Base-by-base conservation (phyloP, 2,797 vertebrate genomes). In the Odontamblyopus lacepedii region DNA sequence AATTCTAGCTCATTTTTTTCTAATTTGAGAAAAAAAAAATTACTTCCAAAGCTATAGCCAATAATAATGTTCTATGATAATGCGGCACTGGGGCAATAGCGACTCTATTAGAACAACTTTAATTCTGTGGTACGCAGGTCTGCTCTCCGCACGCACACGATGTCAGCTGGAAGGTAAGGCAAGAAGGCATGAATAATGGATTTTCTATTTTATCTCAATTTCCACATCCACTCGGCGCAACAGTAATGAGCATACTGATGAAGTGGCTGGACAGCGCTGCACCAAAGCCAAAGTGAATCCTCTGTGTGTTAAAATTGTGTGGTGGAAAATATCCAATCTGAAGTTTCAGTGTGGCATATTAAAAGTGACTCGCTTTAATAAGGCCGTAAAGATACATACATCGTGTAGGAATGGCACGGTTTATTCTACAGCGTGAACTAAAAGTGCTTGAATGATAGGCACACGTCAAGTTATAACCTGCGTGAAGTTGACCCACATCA, bases 191-290 rank as follows among this genome's bases (percentile, higher is more conserved):
- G 79, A 88, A 88, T 84, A 77, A 90, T 87, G 85, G 77, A 85
- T 79, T 67, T 87, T 73, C 67, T 48, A 81, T 84, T 88, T 81
- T 29, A 88, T 87, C 81, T 77, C 78, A 72, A 87, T 86, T 84
- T 82, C 67, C 72, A 77, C 67, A 32, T 74, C 74, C 13, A 55
- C 73, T 55, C 67, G 78, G 71, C 67, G 75, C 75, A 68, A 62
- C 56, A 68, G 70, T 77, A 63, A 71, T 2, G 56, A 56, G 78
- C 76, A 87, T 82, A 70, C 81, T 81, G 82, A 86, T 83, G 69
- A 70, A 78, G 55, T 18, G 26, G 69, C 13, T 26, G 19, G 66
- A 72, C 60, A 44, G 67, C 55, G 55, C 78, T 70, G 53, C 32
- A 29, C 51, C 66, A 51, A 13, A 13, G 13, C 63, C 15, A 48